A percentile compares a stretch with the other conserved stretches of the same genome.
These are phyloP conservation scores for Nannobrachium achirus DNA, from an alignment of 2,113 vertebrate genomes.

Conservation along the genomic window DNA sequence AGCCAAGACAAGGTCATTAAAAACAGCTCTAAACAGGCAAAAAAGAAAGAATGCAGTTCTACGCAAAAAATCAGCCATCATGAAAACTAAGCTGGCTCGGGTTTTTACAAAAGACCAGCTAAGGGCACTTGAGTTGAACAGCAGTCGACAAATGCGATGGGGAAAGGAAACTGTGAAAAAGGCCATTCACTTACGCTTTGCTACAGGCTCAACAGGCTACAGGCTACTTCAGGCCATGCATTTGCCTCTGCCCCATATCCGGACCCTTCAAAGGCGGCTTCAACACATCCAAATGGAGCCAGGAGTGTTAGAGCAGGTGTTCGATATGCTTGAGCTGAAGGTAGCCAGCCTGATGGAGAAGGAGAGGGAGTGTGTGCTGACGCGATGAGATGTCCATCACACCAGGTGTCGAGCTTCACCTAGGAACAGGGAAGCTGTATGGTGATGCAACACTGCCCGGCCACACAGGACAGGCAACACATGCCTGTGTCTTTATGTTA, in stretches of 20 bases:
- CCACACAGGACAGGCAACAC: conserved; percentile 16
- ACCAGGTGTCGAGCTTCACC: conserved; percentile 3
- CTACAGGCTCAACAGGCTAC: conserved; percentile 12
- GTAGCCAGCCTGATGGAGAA: background rate
- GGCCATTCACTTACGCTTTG: background rate
- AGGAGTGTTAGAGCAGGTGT: conserved; percentile 18
- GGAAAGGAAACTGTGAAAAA: conserved; percentile 11
- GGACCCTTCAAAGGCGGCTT: background rate
- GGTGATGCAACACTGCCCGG: conserved; percentile 7
- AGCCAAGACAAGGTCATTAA: conserved; percentile 6
- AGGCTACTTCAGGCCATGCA: background rate
- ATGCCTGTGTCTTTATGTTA: conserved; percentile 22
- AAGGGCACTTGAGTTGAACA: background rate
- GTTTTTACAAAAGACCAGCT: conserved; percentile 11
- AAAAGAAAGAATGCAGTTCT: conserved; percentile 4
- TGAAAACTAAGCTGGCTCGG: background rate
- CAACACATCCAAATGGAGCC: background rate
- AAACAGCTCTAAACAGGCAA: conserved; percentile 8
- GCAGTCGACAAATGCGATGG: background rate
- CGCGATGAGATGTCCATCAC: conserved; percentile 9
- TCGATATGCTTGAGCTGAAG: conserved; percentile 10
- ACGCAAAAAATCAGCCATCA: background rate
- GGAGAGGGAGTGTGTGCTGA: conserved; percentile 2
- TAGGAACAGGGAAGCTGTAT: conserved; percentile 2
- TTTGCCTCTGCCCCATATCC: conserved; percentile 1